Conservation (phyloP, 2,797 vertebrate species). For the Sebastes minor region DNA sequence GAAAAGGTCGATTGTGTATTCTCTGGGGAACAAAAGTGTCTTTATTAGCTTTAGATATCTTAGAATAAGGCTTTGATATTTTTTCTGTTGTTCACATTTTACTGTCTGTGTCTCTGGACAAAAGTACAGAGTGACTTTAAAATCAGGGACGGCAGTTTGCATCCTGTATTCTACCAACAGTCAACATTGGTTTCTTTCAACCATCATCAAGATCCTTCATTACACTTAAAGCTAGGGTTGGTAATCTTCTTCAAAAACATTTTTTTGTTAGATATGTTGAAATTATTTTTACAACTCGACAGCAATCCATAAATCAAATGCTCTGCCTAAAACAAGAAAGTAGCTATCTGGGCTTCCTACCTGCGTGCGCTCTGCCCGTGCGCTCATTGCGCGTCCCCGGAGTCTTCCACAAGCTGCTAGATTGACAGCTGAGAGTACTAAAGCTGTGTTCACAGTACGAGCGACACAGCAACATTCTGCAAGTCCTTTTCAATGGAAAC, state of each 20-base stretch:
- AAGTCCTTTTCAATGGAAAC: no score
- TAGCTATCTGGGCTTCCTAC: no score
- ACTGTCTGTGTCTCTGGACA: not conserved
- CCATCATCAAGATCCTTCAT: not conserved
- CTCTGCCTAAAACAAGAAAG: no score
- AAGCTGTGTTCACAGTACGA: fast-evolving
- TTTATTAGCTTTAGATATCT: not conserved
- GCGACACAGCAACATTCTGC: no score
- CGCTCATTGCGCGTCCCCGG: no score
- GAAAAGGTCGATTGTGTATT: not conserved
- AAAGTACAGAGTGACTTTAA: not conserved
- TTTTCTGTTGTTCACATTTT: not conserved
- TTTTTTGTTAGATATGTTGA: no score
- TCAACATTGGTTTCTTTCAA: fast-evolving
- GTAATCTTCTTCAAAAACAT: not conserved
- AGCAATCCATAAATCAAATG: no score
- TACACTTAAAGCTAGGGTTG: no score
- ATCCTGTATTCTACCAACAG: not conserved
- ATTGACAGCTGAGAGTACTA: no score
- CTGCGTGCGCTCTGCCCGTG: no score
- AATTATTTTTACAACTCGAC: no score
- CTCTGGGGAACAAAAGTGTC: not conserved
- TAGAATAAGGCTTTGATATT: not conserved
- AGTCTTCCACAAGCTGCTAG: no score
- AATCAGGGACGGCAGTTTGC: not conserved